Base-by-base conservation (phyloP, 2,888 invertebrate genomes). In the Acrocyrtus sp. region DNA sequence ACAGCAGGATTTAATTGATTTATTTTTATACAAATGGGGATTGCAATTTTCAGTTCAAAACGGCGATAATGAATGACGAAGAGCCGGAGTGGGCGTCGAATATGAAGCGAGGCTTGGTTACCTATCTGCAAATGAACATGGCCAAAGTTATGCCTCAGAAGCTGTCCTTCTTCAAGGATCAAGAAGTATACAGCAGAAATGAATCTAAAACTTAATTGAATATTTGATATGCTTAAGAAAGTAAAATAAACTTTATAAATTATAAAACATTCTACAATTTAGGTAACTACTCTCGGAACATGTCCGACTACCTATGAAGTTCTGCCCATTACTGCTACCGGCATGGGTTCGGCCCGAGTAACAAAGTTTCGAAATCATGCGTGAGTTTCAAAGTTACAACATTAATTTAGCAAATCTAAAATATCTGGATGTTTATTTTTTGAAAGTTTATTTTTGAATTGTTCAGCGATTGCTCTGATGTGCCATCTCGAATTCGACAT, bases 71-170 rank as follows among this genome's bases (percentile, higher is more conserved):
- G 78, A 80, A 81, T 43, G 81, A 81, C 48, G 78, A 78, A 75
- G 81, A 81, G 47, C 79, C 78, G n/a, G 81, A 81, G 68, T 81
- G 75, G 78, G 81, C 79, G 2, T 79, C 80, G 0, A 81, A 81
- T 57, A 57, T 81, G 61, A 81, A 81, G 57, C 41, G 81, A 22
- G 81, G 81, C 10, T 39, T 81, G 17, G 80, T 79, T 12, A 78
- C 76, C 1, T 79, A 76, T 56, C 69, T 80, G 2, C 81, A 81
- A 69, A 60, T 79, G 69, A 79, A 81, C 51, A 50, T 79, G 61
- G 48, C 60, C n/a, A 27, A 53, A 2, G 65, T 74, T 39, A 53
- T 68, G 5, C 68, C 76, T 43, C 69, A 73, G 22, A 56, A 76
- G 48, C 50, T 78, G 6, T 62, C 63, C 43, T 75, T 77, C 43